Percentiles rank a stretch among this genome's conserved stretches.
Conservation (phyloP, 2,888 invertebrate genomes). For the Volucella zonaria region DNA sequence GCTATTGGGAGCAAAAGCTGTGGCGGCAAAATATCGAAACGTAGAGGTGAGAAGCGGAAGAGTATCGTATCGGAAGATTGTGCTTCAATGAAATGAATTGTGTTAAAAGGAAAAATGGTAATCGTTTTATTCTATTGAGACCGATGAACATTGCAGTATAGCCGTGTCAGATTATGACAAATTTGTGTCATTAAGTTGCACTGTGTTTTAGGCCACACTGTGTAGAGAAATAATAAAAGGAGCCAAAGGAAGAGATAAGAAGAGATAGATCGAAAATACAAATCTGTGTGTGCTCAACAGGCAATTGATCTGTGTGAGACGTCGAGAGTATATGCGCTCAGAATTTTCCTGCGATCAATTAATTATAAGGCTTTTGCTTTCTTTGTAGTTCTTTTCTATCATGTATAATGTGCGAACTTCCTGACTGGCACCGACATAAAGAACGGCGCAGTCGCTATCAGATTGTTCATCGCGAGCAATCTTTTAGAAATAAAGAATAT, state of each 20-base stretch:
- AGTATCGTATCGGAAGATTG: background rate
- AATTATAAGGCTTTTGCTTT: too few species aligned
- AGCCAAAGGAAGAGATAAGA: background rate
- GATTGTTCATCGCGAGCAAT: too few species aligned
- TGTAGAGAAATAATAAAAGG: background rate
- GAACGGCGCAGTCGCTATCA: too few species aligned
- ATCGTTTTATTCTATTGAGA: constrained; percentile 25
- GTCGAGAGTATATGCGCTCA: too few species aligned
- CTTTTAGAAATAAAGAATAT: too few species aligned
- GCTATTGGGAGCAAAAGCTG: background rate
- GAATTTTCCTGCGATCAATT: too few species aligned
- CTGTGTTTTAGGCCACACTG: constrained; percentile 1
- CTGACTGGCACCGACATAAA: too few species aligned
- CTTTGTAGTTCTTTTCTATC: too few species aligned
- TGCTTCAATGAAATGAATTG: background rate
- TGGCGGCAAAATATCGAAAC: background rate
- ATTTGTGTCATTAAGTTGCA: background rate
- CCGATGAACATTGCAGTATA: constrained; percentile 36
- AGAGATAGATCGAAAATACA: background rate
- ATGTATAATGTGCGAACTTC: too few species aligned
- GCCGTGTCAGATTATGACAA: constrained; percentile 3
- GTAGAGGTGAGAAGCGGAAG: constrained; percentile 12
- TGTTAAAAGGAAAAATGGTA: background rate
- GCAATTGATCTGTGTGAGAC: too few species aligned
- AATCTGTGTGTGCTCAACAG: background rate